Conservation (phyloP, 53 echinoderm and acorn worm species). For the Luidia sarsii region DNA sequence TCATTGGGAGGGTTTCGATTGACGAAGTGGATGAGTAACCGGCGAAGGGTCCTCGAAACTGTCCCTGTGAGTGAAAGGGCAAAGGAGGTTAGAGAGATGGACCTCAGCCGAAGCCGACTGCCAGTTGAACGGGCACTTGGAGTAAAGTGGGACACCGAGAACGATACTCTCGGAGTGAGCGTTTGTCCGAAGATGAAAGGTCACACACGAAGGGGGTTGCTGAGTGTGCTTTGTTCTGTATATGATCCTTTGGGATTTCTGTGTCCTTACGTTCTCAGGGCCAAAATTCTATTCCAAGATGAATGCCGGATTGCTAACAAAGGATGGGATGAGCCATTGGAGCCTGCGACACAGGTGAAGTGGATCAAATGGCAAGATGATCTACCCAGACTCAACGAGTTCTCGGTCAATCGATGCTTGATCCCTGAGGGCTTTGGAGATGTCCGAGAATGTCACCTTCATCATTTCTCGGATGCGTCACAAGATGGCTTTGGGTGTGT, state of each 20-base stretch:
- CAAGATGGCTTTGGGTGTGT: constrained; percentile 64
- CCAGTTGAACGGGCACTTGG: constrained; percentile 69
- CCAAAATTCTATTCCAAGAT: constrained; percentile 63
- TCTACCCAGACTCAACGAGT: constrained; percentile 32
- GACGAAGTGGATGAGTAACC: constrained; percentile 72
- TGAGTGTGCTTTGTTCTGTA: constrained; percentile 47
- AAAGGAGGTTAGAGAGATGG: constrained; percentile 60
- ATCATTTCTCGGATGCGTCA: constrained; percentile 71
- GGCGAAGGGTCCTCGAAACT: constrained; percentile 27
- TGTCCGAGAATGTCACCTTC: constrained; percentile 40
- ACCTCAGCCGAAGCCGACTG: constrained; percentile 29
- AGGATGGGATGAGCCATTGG: constrained; percentile 73
- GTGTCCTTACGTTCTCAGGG: constrained; percentile 57
- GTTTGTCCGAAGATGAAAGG: not conserved
- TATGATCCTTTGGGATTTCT: constrained; percentile 64
- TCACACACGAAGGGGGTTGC: constrained; percentile 24
- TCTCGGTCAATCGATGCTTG: constrained; percentile 51
- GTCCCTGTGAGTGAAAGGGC: constrained; percentile 59
- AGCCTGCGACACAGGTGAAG: not conserved
- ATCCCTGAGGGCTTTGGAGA: constrained; percentile 44
- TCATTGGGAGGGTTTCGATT: constrained; percentile 61
- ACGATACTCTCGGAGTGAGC: constrained; percentile 36
- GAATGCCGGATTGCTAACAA: constrained; percentile 46
- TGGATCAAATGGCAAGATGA: constrained; percentile 48
- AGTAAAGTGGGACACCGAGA: constrained; percentile 62